These are phyloP conservation scores for Anaspis maculata DNA, from an alignment of 2,888 invertebrate species.

Conservation along the genomic window DNA sequence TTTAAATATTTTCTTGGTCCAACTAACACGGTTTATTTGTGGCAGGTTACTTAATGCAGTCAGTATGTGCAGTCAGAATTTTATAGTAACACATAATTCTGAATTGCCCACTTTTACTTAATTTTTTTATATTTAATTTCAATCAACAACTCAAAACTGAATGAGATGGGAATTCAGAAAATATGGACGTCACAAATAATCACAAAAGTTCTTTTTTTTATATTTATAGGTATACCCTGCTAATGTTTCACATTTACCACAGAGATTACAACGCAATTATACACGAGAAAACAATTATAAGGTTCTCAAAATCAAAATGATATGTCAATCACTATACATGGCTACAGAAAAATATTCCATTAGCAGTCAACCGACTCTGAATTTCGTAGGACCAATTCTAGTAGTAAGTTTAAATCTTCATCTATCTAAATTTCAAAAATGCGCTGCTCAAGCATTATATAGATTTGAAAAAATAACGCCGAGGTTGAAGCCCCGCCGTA, in stretches of 20 bases:
- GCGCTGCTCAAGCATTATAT: constrained; percentile 4
- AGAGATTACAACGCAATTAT: constrained; percentile 16
- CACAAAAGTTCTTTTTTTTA: constrained; percentile 28
- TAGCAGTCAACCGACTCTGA: constrained; percentile 17
- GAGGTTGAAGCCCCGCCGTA: constrained; percentile 1
- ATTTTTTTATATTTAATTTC: too few relatives aligned
- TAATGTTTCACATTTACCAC: constrained; percentile 28
- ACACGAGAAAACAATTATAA: constrained; percentile 4
- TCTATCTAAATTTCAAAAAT: constrained; percentile 8
- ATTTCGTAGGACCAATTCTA: constrained; percentile 16
- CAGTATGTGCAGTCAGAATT: constrained; percentile 34
- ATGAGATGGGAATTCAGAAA: constrained; percentile 23
- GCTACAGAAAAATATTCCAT: constrained; percentile 14
- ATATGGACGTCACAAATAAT: constrained; percentile 34
- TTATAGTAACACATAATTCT: constrained; percentile 27
- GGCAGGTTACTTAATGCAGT: constrained; percentile 36
- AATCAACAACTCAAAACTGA: constrained; percentile 5
- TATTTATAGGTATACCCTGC: constrained; percentile 39
- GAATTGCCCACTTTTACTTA: constrained; percentile 23
- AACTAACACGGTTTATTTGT: constrained; percentile 35
- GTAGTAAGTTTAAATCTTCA: neutral
- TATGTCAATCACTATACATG: constrained; percentile 14
- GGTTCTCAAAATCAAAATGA: constrained; percentile 16
- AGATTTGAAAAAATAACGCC: constrained; percentile 9
- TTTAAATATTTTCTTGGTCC: constrained; percentile 31